phyloP scores from a whole-genome alignment of 2,797 vertebrate genomes.

The Meda fulgida region DNA sequence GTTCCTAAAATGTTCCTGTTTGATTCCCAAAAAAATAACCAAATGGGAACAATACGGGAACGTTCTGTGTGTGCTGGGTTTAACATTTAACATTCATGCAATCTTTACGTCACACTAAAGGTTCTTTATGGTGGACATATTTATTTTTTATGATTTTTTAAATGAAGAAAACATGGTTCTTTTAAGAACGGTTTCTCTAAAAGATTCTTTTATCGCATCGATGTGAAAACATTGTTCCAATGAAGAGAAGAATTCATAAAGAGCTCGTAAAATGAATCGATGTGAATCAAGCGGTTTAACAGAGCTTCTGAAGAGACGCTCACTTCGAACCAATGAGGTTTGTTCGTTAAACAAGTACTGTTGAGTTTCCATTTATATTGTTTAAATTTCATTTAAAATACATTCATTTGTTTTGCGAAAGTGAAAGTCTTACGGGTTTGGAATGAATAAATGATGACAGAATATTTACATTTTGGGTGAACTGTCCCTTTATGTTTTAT shows the following conservation, averaged over 20 bases:
- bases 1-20: too few species aligned
- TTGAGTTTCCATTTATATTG: not conserved
- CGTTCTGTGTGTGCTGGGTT: too few species aligned
- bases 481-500: not conserved
- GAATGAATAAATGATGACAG: not conserved
- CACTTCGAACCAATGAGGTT: not conserved
- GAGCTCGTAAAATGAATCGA: not conserved
- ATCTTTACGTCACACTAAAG: not conserved
- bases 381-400: not conserved
- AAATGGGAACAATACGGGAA: too few species aligned
- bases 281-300: too few species aligned
- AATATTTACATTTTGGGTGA: not conserved
- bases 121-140: not conserved
- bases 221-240: not conserved
- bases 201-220: not conserved
- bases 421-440: not conserved
- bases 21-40: too few species aligned
- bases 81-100: not conserved
- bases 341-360: not conserved
- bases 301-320: not conserved
- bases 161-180: not conserved
- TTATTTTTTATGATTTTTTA: not conserved
- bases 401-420: not conserved
- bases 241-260: too few species aligned
- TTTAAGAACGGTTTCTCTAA: not conserved